These are phyloP conservation scores for Drosophila melanosoma DNA, from an alignment of 2,888 invertebrate species.

Conservation along the genomic window DNA sequence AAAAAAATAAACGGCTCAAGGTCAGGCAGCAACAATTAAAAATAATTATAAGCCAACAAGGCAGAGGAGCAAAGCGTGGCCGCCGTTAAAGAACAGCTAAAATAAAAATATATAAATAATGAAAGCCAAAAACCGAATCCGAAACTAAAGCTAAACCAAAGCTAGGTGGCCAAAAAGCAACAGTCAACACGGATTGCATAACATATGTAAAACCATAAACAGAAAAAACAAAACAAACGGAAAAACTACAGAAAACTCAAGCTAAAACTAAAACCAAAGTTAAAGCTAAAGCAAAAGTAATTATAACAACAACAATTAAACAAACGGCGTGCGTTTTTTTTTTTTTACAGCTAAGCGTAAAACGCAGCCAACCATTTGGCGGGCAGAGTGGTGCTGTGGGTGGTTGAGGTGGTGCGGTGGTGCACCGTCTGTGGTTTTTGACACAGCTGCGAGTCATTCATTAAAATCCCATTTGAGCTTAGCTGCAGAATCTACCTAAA, in stretches of 20 bases:
- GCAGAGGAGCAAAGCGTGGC: slow-evolving; percentile 60
- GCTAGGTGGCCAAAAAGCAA: slow-evolving; percentile 27
- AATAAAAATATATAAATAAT: slow-evolving; percentile 60
- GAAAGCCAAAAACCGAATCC: slow-evolving; percentile 81
- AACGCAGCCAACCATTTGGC: slow-evolving; percentile 69
- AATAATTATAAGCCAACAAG: slow-evolving; percentile 68
- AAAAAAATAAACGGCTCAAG: slow-evolving; percentile 64
- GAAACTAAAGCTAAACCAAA: slow-evolving; percentile 45
- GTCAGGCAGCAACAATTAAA: slow-evolving; percentile 75
- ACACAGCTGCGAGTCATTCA: slow-evolving; percentile 51
- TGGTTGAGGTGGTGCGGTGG: neutral
- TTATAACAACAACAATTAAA: slow-evolving; percentile 81
- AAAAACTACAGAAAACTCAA: slow-evolving; percentile 33
- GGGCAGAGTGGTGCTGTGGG: slow-evolving; percentile 4
- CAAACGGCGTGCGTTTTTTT: slow-evolving; percentile 77
- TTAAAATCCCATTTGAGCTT: slow-evolving; percentile 56
- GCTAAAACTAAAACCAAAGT: neutral
- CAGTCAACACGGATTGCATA: slow-evolving; percentile 64
- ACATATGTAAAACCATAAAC: slow-evolving; percentile 49
- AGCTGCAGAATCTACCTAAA: slow-evolving; percentile 16
- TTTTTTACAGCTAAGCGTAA: slow-evolving; percentile 68
- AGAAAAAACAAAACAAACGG: slow-evolving; percentile 31
- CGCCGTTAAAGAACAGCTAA: slow-evolving; percentile 59
- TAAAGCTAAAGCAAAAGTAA: slow-evolving; percentile 61
- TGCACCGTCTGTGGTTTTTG: neutral